Evolutionary conservation across 2,113 vertebrate genomes (phyloP).

Genomic region (Malurus elegans): DNA sequence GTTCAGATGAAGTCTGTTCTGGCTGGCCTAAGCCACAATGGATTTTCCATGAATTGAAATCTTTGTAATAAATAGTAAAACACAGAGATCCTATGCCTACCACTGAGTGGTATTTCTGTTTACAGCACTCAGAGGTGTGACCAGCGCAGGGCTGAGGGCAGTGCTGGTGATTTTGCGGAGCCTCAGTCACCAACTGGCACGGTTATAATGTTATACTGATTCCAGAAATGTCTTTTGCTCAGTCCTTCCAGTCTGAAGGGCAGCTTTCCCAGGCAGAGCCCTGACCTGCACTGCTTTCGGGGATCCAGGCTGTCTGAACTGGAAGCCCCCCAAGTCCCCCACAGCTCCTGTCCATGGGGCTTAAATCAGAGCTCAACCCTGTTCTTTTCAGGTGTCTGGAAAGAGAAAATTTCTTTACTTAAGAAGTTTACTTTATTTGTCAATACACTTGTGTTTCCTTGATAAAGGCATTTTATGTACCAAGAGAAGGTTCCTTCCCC

Average conservation of each 20-base stretch:
- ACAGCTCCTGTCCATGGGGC: neutral
- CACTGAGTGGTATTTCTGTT: neutral
- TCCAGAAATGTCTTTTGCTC: neutral
- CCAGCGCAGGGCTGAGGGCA: neutral
- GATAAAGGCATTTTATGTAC: constrained; percentile 23
- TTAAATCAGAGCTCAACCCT: neutral
- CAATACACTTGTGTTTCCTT: neutral
- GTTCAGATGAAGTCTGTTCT: neutral
- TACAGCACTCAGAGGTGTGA: neutral
- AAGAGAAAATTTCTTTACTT: neutral
- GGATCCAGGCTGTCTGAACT: neutral
- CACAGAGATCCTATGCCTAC: neutral
- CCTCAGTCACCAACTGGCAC: neutral
- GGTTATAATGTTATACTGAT: neutral
- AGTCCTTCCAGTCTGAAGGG: neutral
- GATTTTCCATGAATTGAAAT: neutral
- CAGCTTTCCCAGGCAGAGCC: neutral
- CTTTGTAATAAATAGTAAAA: neutral
- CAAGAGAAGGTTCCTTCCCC: neutral
- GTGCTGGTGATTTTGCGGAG: neutral
- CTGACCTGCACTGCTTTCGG: neutral
- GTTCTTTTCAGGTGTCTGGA: neutral
- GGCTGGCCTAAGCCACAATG: neutral
- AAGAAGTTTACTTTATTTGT: neutral
- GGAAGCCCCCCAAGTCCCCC: neutral